These are phyloP conservation scores for Apamea monoglypha DNA, from an alignment of 2,888 invertebrate species.

Conservation along the genomic window DNA sequence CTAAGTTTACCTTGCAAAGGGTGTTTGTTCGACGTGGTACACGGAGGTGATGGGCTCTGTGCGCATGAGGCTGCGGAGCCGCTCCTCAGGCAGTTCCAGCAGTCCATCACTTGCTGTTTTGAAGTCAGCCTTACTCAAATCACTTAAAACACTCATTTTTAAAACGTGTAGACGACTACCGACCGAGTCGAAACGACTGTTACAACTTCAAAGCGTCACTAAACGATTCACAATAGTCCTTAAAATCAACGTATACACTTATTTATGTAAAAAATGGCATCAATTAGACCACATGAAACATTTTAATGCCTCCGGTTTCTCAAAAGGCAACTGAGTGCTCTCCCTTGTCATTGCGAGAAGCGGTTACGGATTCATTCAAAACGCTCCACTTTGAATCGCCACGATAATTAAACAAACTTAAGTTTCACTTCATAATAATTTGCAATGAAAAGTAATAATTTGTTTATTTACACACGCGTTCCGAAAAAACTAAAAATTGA, in stretches of 20 bases:
- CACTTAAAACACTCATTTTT: constrained; percentile 90
- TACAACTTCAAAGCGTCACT: constrained; percentile 84
- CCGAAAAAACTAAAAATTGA: constrained; percentile 87
- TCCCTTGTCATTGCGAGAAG: constrained; percentile 90
- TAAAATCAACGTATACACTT: constrained; percentile 88
- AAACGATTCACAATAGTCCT: constrained; percentile 88
- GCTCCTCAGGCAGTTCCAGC: constrained; percentile 93
- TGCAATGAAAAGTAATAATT: constrained; percentile 87
- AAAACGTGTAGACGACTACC: constrained; percentile 87
- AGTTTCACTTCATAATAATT: constrained; percentile 86
- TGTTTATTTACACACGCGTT: constrained; percentile 90
- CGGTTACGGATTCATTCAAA: constrained; percentile 87
- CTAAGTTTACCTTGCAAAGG: constrained; percentile 94
- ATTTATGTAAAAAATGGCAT: constrained; percentile 83
- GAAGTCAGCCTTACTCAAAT: constrained; percentile 90
- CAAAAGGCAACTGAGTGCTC: constrained; percentile 89
- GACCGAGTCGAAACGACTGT: constrained; percentile 83
- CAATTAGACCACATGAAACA: constrained; percentile 89
- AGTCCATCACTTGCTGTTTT: constrained; percentile 93
- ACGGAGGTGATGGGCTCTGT: constrained; percentile 94
- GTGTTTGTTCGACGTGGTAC: constrained; percentile 95
- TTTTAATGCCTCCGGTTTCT: constrained; percentile 90
- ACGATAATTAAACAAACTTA: constrained; percentile 87
- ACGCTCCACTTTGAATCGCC: constrained; percentile 85
- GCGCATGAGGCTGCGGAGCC: constrained; percentile 92